Evolutionary conservation across 1,140 invertebrate species (phyloP).

Genomic region (Hyposmocoma kahamanoa): DNA sequence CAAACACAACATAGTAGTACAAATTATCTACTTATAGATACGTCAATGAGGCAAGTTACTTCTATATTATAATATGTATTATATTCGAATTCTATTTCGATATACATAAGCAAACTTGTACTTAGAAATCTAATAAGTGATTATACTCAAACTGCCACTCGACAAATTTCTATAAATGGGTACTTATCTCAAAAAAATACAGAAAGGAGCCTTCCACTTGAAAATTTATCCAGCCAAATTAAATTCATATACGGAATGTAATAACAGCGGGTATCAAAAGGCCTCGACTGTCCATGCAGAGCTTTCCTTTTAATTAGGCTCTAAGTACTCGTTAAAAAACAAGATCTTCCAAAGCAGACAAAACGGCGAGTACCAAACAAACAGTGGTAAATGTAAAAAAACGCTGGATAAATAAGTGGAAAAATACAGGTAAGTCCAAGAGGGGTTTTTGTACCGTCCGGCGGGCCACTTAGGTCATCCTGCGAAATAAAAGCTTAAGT

Average conservation of each 20-base stretch:
- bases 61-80: too few species aligned
- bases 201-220: constrained; percentile 48
- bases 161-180: constrained; percentile 37
- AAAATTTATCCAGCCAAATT: constrained; percentile 64
- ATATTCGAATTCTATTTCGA: too few species aligned
- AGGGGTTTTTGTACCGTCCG: constrained; percentile 68
- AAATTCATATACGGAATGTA: constrained; percentile 68
- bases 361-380: constrained; percentile 60
- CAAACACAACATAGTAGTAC: constrained; percentile 19
- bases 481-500: constrained; percentile 67
- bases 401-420: constrained; percentile 71
- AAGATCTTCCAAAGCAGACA: constrained; percentile 68
- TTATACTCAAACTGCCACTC: constrained; percentile 20
- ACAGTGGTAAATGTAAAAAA: constrained; percentile 67
- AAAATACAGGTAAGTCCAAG: constrained; percentile 72
- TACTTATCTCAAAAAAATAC: constrained; percentile 27
- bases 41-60: too few species aligned
- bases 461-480: constrained; percentile 72
- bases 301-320: constrained; percentile 73
- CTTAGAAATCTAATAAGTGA: too few species aligned
- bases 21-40: too few species aligned
- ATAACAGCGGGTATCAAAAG: constrained; percentile 69
- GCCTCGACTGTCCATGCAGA: constrained; percentile 63
- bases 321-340: constrained; percentile 73
- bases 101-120: too few species aligned